Evolutionary conservation across 2,888 invertebrate species (phyloP), one percentile per base, ranked within the genome.

Genomic region (Lithophane ornitopus): DNA sequence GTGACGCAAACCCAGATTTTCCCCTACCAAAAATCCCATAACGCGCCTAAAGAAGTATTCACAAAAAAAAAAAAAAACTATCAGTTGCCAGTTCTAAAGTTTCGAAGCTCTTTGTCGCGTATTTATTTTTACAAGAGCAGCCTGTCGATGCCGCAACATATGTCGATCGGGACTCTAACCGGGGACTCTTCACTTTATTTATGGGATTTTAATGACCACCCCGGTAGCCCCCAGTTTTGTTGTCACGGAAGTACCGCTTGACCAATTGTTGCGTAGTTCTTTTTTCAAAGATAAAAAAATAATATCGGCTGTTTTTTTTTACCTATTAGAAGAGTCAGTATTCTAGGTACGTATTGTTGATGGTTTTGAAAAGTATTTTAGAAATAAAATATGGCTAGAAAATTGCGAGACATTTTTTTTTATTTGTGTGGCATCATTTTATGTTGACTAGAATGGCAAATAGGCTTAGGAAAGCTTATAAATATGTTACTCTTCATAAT

Each of bases 161-260:
- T 96, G 96, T 93, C 92, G 91, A 88, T 88, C 85, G 91, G 87
- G 86, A 86, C 73, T 88, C 90, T 89, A 89, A 92, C 89, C 80
- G 81, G 88, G 85, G 90, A 89, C 86, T 90, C 88, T 88, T 86
- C 84, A 84, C 87, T 92, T 94, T 94, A 94, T 96, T 96, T 96
- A 96, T 96, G 93, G 93, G 92, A 88, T 93, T 95, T 94, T 96
- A 96, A 96, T 96, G 95, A 95, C 92, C 85, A 74, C 86, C 84
- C 89, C 89, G 90, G 92, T 90, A 90, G 90, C 88, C 86, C 80
- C 76, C 75, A 74, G 72, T 75, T 80, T 86, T 85, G 79, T 81
- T 86, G 87, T 85, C 85, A 85, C 84, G 87, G 87, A 88, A 85
- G 84, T 85, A 52, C 74, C 78, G 82, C 74, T 84, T 86, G 82